A percentile compares a stretch with the other conserved stretches of the same genome.
Evolutionary conservation across 1,140 invertebrate species (phyloP).

Genomic region (Drosophila eugracilis): DNA sequence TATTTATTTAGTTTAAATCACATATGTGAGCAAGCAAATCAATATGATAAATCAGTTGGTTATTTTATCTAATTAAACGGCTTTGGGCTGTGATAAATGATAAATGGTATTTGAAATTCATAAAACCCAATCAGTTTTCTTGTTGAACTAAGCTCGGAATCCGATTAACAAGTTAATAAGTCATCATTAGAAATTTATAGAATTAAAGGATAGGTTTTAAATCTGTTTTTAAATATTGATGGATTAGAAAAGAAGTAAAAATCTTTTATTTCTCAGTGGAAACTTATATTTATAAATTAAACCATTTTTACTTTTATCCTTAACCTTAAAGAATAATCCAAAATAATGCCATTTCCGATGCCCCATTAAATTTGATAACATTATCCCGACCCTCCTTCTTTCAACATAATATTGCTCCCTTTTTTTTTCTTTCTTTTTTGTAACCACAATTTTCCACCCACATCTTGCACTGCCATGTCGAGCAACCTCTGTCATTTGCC

Average conservation of each 20-base stretch:
- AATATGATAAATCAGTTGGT: constrained; percentile 6
- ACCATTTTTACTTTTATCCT: neutral
- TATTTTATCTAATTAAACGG: constrained; percentile 2
- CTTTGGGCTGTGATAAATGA: neutral
- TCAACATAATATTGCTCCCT: neutral
- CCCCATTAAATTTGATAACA: constrained; percentile 20
- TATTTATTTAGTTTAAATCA: neutral
- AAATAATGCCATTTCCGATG: constrained; percentile 14
- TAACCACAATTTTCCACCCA: neutral
- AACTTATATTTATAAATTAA: neutral
- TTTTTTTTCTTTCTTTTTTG: neutral
- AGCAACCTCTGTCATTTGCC: constrained; percentile 25
- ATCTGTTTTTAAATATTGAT: too few relatives aligned
- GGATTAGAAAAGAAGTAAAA: too few relatives aligned
- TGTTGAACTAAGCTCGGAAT: neutral
- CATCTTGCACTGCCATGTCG: constrained; percentile 18
- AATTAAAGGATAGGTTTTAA: neutral
- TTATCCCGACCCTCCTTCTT: constrained; percentile 3
- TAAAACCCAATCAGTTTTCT: neutral
- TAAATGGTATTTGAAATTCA: neutral
- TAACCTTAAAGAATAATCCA: neutral
- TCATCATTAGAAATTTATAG: neutral
- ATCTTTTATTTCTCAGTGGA: too few relatives aligned
- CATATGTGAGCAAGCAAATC: neutral
- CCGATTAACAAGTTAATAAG: neutral